Evolutionary conservation across 2,888 invertebrate genomes (phyloP).

Genomic region (Synergus gifuensis): DNA sequence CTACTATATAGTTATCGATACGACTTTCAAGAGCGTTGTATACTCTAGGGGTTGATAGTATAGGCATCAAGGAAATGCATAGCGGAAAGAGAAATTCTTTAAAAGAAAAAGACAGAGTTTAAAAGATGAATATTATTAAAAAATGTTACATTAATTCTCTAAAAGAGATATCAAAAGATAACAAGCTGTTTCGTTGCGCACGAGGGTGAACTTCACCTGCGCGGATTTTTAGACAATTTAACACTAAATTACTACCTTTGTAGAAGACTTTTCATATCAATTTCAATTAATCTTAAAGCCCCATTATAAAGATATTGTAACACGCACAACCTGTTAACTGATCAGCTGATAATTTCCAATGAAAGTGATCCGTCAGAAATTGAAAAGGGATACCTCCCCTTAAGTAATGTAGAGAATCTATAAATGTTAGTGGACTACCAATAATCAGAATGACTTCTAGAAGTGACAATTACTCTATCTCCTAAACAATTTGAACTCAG

Average conservation of each 20-base stretch:
- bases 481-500: not conserved
- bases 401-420: not conserved
- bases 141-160: too few species aligned
- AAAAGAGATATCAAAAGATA: too few species aligned
- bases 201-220: not conserved
- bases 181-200: not conserved
- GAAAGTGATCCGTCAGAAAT: not conserved
- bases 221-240: not conserved
- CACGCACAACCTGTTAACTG: not conserved
- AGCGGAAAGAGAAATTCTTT: not conserved
- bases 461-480: not conserved
- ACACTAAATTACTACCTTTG: not conserved
- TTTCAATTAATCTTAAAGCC: too few species aligned
- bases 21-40: conserved; percentile 19
- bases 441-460: not conserved
- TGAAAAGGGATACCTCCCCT: not conserved
- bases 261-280: too few species aligned
- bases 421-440: not conserved
- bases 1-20: not conserved
- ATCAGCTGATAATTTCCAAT: not conserved
- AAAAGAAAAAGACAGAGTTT: not conserved
- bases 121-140: not conserved
- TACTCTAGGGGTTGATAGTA: conserved; percentile 11
- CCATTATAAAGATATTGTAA: too few species aligned
- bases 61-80: not conserved